Percentiles rank a stretch among this genome's conserved stretches.
These are phyloP conservation scores for Acheta domesticus DNA, from an alignment of 2,888 invertebrate species.

Conservation along the genomic window DNA sequence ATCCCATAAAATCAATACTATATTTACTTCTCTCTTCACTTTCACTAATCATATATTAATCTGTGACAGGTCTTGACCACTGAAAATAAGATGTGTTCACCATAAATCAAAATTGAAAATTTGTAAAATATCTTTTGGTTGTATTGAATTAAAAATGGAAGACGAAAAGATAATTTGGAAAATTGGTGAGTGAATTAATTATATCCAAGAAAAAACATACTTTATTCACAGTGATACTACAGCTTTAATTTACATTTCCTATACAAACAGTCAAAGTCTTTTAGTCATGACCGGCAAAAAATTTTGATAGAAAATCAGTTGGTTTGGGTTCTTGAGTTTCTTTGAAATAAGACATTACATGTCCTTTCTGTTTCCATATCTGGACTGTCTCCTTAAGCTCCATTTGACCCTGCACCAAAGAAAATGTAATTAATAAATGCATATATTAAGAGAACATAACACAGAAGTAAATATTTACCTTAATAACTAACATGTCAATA, in stretches of 20 bases:
- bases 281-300: conserved; percentile 61
- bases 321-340: conserved; percentile 82
- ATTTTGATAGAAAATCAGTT: conserved; percentile 88
- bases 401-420: conserved; percentile 79
- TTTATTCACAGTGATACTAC: background rate
- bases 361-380: conserved; percentile 85
- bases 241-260: background rate
- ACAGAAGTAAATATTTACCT: conserved; percentile 56
- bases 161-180: no score
- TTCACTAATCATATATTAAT: no score
- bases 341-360: conserved; percentile 84
- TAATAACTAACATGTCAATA: conserved; percentile 87
- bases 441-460: background rate
- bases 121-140: no score
- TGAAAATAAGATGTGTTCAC: no score
- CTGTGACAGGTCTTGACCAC: no score
- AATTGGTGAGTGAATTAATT: no score
- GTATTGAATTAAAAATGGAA: no score
- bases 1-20: no score
- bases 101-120: no score
- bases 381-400: conserved; percentile 83
- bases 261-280: background rate
- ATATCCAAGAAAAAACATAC: no score
- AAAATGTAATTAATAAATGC: background rate
- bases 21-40: no score